Conservation (phyloP, 2,113 vertebrate genomes). For the Pogona vitticeps region DNA sequence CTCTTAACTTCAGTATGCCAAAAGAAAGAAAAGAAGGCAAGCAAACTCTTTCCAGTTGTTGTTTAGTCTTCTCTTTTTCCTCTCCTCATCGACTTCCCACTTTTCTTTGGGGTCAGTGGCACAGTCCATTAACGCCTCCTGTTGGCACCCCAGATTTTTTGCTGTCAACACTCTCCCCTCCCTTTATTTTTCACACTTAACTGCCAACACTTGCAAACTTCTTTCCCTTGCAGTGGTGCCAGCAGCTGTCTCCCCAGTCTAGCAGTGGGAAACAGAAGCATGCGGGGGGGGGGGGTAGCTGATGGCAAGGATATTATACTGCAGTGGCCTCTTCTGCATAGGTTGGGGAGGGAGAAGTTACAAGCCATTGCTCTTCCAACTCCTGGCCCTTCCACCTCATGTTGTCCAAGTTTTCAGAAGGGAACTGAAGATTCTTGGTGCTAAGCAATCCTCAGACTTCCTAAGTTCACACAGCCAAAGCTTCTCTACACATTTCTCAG, state of each 20-base stretch:
- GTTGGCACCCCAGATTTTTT: slow-evolving; percentile 10
- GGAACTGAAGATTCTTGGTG: neutral
- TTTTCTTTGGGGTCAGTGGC: neutral
- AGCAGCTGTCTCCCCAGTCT: neutral
- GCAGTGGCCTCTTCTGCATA: no score
- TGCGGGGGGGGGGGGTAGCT: neutral
- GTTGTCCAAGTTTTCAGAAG: neutral
- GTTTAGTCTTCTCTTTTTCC: neutral
- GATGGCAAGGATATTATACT: neutral
- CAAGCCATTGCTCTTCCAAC: neutral
- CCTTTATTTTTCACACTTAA: neutral
- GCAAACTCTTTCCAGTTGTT: neutral
- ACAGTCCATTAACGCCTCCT: slow-evolving; percentile 12
- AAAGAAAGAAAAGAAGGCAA: neutral
- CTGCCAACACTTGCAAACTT: neutral
- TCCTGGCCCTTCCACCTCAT: neutral
- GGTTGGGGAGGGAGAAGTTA: no score
- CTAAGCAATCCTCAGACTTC: neutral
- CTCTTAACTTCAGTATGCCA: neutral
- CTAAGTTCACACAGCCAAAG: neutral
- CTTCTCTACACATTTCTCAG: no score
- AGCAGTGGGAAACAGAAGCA: neutral
- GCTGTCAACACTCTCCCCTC: slow-evolving; percentile 19
- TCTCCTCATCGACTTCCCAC: no score
- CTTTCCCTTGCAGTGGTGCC: neutral